Percentiles rank a stretch among this genome's conserved stretches.
phyloP scores from a whole-genome alignment of 1,140 invertebrate species.

The Sarcophaga bullata region DNA sequence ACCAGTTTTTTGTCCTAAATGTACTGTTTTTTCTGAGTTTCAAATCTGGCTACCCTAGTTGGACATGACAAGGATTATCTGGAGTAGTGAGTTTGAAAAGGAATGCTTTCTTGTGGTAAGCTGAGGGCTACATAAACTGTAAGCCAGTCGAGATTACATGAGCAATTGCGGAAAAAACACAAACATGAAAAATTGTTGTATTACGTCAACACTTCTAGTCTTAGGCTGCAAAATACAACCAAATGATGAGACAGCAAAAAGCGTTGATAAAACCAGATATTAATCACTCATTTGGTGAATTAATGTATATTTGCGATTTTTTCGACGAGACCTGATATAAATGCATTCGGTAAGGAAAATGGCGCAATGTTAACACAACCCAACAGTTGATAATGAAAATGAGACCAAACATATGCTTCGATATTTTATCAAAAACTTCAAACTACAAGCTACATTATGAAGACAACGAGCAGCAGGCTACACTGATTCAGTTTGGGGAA shows the following conservation, averaged over 20 bases:
- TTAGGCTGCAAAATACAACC: background rate
- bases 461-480: background rate
- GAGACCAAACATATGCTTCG: conserved; percentile 27
- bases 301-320: conserved; percentile 40
- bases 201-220: background rate
- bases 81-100: conserved; percentile 65
- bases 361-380: no score
- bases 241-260: background rate
- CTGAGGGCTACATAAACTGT: conserved; percentile 23
- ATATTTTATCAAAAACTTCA: background rate
- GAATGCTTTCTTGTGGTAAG: conserved; percentile 46
- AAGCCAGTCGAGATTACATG: background rate
- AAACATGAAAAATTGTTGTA: conserved; percentile 17
- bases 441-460: background rate
- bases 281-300: no score
- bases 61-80: conserved; percentile 65
- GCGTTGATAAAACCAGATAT: no score
- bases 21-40: no score
- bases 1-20: no score
- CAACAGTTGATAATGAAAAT: no score
- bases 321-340: conserved; percentile 40
- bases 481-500: background rate
- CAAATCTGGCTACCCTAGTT: no score
- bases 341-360: conserved; percentile 41
- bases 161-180: no score